A percentile compares a stretch with the other conserved stretches of the same genome.
Conservation (phyloP, 2,113 vertebrate genomes). For the Sylvietta virens region DNA sequence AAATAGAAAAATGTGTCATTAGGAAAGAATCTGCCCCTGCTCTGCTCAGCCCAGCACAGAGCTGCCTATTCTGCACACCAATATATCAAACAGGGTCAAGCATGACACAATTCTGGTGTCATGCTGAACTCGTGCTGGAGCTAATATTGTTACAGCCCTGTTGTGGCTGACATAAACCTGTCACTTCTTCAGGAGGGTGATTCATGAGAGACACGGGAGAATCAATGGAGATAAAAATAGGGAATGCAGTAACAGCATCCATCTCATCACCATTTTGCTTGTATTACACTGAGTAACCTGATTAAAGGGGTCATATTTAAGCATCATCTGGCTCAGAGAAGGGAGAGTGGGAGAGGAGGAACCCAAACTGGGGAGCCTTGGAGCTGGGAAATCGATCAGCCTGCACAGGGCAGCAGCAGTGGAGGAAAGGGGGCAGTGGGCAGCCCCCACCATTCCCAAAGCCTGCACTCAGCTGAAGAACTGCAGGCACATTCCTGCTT, state of each 20-base stretch:
- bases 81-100: constrained; percentile 39
- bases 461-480: not conserved
- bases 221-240: constrained; percentile 37
- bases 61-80: not conserved
- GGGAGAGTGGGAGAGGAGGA: not conserved
- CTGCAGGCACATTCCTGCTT: not conserved
- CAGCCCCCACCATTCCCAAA: not conserved
- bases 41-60: not conserved
- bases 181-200: constrained; percentile 6
- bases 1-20: not conserved
- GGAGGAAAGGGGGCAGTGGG: not conserved
- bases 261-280: not conserved
- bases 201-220: not conserved
- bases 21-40: not conserved
- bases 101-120: constrained; percentile 16
- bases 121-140: not conserved
- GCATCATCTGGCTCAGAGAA: not conserved
- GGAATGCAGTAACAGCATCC: not conserved
- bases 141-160: constrained; percentile 25
- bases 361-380: not conserved
- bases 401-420: not conserved
- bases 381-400: not conserved
- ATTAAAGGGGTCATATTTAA: not conserved
- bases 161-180: constrained; percentile 38
- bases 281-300: not conserved